Conservation (phyloP, 2,888 invertebrate species). For the Phania funesta region DNA sequence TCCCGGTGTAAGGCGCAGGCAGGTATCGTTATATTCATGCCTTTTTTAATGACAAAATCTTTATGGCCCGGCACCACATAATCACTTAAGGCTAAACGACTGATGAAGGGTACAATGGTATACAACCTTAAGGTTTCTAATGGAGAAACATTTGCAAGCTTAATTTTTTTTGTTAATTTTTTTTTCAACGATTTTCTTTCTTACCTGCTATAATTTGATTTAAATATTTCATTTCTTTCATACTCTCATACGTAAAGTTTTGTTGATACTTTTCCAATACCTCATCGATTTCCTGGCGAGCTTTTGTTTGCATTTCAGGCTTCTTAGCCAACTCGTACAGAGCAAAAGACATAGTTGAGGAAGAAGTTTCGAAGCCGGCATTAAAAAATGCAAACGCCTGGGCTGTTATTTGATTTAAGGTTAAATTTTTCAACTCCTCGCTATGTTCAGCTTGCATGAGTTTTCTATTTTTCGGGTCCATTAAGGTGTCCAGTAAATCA, state of each 20-base stretch:
- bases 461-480: constrained; percentile 81
- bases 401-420: constrained; percentile 76
- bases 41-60: constrained; percentile 81
- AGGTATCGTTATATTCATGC: constrained; percentile 71
- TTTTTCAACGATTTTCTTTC: constrained; percentile 79
- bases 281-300: constrained; percentile 79
- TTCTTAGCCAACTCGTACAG: constrained; percentile 75
- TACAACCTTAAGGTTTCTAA: constrained; percentile 83
- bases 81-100: constrained; percentile 81
- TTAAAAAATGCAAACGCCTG: constrained; percentile 76
- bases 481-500: constrained; percentile 83
- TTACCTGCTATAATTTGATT: constrained; percentile 76
- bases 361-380: constrained; percentile 85
- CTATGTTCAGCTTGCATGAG: constrained; percentile 69
- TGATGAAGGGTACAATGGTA: constrained; percentile 81
- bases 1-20: constrained; percentile 82
- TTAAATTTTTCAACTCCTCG: constrained; percentile 70
- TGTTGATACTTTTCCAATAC: constrained; percentile 69
- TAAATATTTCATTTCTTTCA: constrained; percentile 75
- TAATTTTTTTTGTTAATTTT: constrained; percentile 79
- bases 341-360: constrained; percentile 82
- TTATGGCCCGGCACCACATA: constrained; percentile 81
- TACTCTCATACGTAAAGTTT: constrained; percentile 74
- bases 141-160: constrained; percentile 79
- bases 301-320: constrained; percentile 79